Evolutionary conservation across 2,797 vertebrate species (phyloP).

Genomic region (Pitangus sulphuratus): DNA sequence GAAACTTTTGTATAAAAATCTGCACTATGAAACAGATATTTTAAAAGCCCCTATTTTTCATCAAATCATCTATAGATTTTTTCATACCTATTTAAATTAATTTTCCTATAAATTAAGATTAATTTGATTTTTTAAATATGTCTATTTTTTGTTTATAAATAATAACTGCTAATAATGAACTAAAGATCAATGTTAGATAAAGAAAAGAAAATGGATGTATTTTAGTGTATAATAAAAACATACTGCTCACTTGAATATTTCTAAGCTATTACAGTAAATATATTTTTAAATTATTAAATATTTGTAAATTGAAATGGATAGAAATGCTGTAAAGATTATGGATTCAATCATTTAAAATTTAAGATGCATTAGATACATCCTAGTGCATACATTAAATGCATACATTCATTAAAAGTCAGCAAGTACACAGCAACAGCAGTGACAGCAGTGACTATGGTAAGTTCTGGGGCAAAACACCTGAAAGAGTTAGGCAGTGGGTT

Average conservation of each 20-base stretch:
- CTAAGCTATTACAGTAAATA: not conserved
- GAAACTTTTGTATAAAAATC: not conserved
- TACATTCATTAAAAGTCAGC: not conserved
- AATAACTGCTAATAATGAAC: not conserved
- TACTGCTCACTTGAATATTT: not conserved
- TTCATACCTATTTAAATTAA: not conserved
- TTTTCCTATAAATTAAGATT: not conserved
- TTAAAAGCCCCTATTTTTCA: not conserved
- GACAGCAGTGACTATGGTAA: not conserved
- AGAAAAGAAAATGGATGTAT: not conserved
- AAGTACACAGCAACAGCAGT: rapidly evolving
- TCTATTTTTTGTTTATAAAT: not conserved
- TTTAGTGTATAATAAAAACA: not conserved
- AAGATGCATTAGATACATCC: not conserved
- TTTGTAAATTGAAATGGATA: not conserved
- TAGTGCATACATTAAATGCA: not conserved
- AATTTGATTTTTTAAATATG: not conserved
- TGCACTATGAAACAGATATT: not conserved
- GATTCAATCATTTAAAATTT: not conserved
- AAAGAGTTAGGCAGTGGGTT: not conserved
- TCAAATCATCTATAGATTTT: not conserved
- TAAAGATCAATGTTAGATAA: not conserved
- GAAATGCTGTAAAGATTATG: not conserved
- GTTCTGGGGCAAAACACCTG: not conserved
- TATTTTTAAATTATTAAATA: not conserved